Evolutionary conservation across 2,888 invertebrate genomes (phyloP), one percentile per base, ranked within the genome.

Genomic region (Drosophila kokeensis): DNA sequence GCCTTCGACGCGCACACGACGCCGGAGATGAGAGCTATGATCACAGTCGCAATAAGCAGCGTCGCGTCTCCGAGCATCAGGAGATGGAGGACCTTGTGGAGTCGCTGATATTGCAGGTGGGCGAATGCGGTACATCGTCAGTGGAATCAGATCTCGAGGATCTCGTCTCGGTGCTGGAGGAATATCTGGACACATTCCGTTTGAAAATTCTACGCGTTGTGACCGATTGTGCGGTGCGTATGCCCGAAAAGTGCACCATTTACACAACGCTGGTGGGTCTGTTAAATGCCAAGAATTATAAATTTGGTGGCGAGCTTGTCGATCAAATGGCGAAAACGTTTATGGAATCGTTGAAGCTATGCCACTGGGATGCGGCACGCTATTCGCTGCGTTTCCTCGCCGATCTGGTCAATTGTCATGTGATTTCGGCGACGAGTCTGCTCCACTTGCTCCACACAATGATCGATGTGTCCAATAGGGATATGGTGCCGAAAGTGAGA

Each of bases 281-380:
- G 42, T 94, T 99, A 21, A 99, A 99, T 94, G 98, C 98, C 0
- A 98, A 99, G 93, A 99, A 99, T 92, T 99, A 98, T 92, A 98
- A 98, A 93, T 99, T 99, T 93, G 99, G 99, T 42, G 99, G 99
- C 57, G 99, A 99, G 94, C 98, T 99, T 94, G 98, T 99, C 0
- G 99, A 99, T 91, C 96, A 97, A 87, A 97, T 99, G 94, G 98
- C 99, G 1, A 96, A 97, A 87, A 97, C 97, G 49, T 97, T 99
- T 84, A 99, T 99, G 93, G 99, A 99, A 90, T 96, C 97, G 34
- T 93, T 99, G 62, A 98, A 98, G 92, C 94, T 95, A 34, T 97
- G 97, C 71, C 96, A 97, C 91, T 99, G 98, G 98, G 97, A 98
- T 87, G 95, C 96, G 1, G 99, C 98, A 0, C 94, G 96, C 79